A percentile compares a stretch with the other conserved stretches of the same genome.
These are phyloP conservation scores for Drosophila histrio DNA, from an alignment of 2,888 invertebrate species.

Conservation along the genomic window DNA sequence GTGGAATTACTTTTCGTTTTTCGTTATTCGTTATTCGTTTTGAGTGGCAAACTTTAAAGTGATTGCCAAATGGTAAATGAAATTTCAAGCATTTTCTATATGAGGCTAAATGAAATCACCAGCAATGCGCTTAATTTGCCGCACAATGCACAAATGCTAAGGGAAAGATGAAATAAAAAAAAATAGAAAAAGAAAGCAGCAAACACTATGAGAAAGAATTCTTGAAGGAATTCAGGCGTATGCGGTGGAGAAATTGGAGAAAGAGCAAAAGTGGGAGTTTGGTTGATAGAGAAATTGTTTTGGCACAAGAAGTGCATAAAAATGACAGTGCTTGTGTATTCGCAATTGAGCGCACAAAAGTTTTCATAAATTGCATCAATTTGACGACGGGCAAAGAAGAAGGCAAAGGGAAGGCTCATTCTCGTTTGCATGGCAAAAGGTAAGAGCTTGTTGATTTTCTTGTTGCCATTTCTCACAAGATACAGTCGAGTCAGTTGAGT, in stretches of 20 bases:
- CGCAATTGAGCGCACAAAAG: constrained; percentile 78
- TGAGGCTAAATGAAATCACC: constrained; percentile 63
- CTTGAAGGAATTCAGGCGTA: constrained; percentile 38
- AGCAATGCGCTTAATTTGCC: constrained; percentile 73
- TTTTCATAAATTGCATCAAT: constrained; percentile 79
- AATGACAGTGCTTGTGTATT: constrained; percentile 71
- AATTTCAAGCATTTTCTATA: constrained; percentile 54
- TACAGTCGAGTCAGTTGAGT: background rate
- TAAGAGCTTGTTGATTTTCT: constrained; percentile 61
- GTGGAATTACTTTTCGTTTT: constrained; percentile 61
- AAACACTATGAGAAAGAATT: background rate
- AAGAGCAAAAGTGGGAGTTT: constrained; percentile 3
- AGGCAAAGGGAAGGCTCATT: constrained; percentile 2
- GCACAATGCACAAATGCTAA: constrained; percentile 58
- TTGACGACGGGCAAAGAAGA: constrained; percentile 46
- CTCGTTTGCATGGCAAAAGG: constrained; percentile 57
- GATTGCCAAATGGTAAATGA: constrained; percentile 57
- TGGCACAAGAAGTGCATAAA: constrained; percentile 72
- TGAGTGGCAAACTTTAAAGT: constrained; percentile 53
- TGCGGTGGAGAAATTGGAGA: background rate
- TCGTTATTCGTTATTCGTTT: constrained; percentile 2
- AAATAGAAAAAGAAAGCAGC: constrained; percentile 4
- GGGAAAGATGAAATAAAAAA: background rate
- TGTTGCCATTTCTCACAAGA: constrained; percentile 28
- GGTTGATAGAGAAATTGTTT: constrained; percentile 64